Evolutionary conservation across 2,113 vertebrate species (phyloP), one percentile per base, ranked within the genome.

Genomic region (Tachycineta bicolor): DNA sequence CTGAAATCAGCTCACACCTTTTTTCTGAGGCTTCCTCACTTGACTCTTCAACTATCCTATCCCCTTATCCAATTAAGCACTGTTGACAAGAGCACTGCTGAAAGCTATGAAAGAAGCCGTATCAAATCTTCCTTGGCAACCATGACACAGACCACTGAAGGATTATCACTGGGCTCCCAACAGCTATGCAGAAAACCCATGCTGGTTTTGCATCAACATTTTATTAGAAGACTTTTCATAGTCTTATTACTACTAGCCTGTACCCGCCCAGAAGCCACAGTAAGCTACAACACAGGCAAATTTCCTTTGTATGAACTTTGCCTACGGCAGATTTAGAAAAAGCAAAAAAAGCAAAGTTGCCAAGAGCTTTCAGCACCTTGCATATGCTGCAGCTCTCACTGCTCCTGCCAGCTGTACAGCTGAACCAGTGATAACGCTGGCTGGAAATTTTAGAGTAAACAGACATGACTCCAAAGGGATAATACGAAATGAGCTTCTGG

Each of bases 41-140:
- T 71, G 59, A 87, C 60, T 89, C 76, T 87, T 81, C 55, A 70
- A 47, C 83, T 77, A 77, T 50, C 34, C 83, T 77, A 77, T 50
- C 34, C 92, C 56, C 44, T 89, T 87, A 94, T 83, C 67, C 93
- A 94, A 69, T 91, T 94, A 93, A 89, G 47, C 26, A 81, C 71
- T 59, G 56, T 70, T 80, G 78, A 94, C 37, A 90, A 91, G 22
- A 82, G 60, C 44, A 81, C 12, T 75, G 65, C 50, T 79, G 65
- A 93, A 91, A 91, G 74, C 87, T 59, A 83, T 34, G 25, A 76
- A 94, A 79, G 52, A 84, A 89, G 49, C 65, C 18, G 0, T 85
- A 89, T 91, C 77, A 0, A 92, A 93, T 87, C 77, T 26, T 89
- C 31, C 65, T n/a, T 79, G 89, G 89, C 87, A 96, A 83, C 89